Conservation (phyloP, 2,113 vertebrate genomes). For the Cisticola juncidis region DNA sequence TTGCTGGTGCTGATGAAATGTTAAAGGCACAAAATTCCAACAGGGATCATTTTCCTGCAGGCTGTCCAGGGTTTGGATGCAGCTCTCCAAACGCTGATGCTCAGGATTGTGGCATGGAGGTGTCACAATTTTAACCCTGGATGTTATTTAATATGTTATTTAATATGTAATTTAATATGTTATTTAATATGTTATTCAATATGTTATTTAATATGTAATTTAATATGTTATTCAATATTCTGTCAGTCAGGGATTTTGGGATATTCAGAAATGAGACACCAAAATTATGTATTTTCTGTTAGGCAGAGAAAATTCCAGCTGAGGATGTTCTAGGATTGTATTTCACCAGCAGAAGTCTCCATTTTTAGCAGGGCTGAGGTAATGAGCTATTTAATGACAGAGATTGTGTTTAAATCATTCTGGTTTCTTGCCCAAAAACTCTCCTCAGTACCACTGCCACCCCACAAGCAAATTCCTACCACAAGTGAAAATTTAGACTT, state of each 20-base stretch:
- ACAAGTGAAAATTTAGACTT: slow-evolving; percentile 3
- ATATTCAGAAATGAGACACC: background rate
- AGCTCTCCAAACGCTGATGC: background rate
- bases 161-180: no score
- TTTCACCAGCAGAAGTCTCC: slow-evolving; percentile 11
- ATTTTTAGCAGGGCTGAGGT: slow-evolving; percentile 28
- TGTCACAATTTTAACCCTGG: background rate
- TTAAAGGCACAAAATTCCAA: background rate
- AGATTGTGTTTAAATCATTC: background rate
- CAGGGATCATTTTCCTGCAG: background rate
- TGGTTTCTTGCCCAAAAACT: background rate
- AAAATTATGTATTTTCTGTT: slow-evolving; percentile 1
- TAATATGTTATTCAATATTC: no score
- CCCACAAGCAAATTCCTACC: background rate
- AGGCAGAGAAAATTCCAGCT: background rate
- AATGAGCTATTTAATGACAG: slow-evolving; percentile 42
- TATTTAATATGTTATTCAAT: no score
- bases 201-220: no score
- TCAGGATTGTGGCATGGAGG: background rate
- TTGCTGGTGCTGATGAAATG: no score
- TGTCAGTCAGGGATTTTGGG: background rate
- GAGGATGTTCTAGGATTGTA: background rate
- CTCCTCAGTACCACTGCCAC: background rate
- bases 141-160: no score
- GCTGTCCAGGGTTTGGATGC: background rate